Base-by-base conservation (phyloP, 2,888 invertebrate genomes). In the Parnassius orleans region DNA sequence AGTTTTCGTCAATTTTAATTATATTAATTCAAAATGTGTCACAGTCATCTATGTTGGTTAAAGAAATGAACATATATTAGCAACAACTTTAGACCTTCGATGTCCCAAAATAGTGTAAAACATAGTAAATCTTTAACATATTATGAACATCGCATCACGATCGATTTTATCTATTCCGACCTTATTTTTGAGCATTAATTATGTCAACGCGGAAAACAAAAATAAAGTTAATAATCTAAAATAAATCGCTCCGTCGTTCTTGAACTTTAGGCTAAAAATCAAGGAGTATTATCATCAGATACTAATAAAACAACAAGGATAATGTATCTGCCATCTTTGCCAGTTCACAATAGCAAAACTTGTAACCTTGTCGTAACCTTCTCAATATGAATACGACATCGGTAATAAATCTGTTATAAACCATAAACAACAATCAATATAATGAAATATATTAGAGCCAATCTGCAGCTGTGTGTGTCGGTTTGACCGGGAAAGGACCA, bases 201-300 rank as follows among this genome's bases (percentile, higher is more conserved):
- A 15, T 24, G 41, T 14, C 48, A 62, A 58, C 19, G 54, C 62
- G 62, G 62, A 63, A 63, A 51, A 51, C 44, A 7, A 58, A 46
- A 46, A 24, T 42, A n/a, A n/a, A 14, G 24, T 53, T 10, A n/a
- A 41, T 47, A 57, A 55, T 43, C 43, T 58, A 10, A 24, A 46
- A 10, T 42, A 44, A 50, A 58, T 51, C 54, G 43, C 43, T 53
- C 48, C 5, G 11, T 46, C 46, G 63, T 12, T 63, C 58, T 58
- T 63, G 63, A 63, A 63, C 63, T 63, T 63, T 63, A 54, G 19
- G n/a, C 58, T 53, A 46, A 5, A 24, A 24, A 44, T 53, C 53
- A 55, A 61, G 57, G 52, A 10, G 43, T 47, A 53, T 53, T 51
- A 44, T 58, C 52, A 58, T 44, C 14, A 54, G 42, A 24, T 10